Conservation (phyloP, 1,140 invertebrate genomes). For the Arion vulgaris region DNA sequence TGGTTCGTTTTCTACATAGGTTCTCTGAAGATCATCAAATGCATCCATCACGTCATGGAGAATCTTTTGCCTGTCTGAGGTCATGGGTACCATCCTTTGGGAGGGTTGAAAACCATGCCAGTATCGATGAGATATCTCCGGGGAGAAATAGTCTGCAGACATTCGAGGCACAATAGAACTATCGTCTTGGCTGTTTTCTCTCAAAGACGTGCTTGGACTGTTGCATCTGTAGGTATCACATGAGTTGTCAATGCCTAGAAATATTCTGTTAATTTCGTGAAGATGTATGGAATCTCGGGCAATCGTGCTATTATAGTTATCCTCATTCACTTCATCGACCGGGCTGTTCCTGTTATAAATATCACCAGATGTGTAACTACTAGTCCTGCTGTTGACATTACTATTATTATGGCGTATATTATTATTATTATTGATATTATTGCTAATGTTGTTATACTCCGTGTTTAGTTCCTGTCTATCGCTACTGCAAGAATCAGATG, state of each 20-base stretch:
- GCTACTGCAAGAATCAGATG: background rate
- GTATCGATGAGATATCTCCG: conserved; percentile 27
- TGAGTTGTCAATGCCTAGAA: conserved; percentile 38
- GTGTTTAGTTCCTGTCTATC: background rate
- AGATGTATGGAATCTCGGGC: conserved; percentile 23
- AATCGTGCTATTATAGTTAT: conserved; percentile 26
- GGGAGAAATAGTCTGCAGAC: conserved; percentile 19
- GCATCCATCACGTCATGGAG: conserved; percentile 29
- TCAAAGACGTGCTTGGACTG: background rate
- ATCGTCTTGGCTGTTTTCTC: background rate
- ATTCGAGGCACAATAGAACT: background rate
- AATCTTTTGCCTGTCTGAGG: conserved; percentile 24
- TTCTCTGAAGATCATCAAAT: conserved; percentile 34
- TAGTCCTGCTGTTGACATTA: background rate
- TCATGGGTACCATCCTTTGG: background rate
- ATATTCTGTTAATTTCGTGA: conserved; percentile 39
- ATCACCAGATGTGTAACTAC: background rate
- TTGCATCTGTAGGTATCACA: conserved; percentile 22
- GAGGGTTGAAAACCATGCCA: conserved; percentile 21
- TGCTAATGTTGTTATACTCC: background rate
- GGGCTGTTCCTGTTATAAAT: background rate
- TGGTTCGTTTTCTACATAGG: conserved; percentile 25
- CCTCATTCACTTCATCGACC: background rate
- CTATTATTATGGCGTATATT: background rate
- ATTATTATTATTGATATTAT: background rate